A percentile compares a stretch with the other conserved stretches of the same genome.
phyloP scores from a whole-genome alignment of 2,888 invertebrate genomes.

The Philaethria dido region DNA sequence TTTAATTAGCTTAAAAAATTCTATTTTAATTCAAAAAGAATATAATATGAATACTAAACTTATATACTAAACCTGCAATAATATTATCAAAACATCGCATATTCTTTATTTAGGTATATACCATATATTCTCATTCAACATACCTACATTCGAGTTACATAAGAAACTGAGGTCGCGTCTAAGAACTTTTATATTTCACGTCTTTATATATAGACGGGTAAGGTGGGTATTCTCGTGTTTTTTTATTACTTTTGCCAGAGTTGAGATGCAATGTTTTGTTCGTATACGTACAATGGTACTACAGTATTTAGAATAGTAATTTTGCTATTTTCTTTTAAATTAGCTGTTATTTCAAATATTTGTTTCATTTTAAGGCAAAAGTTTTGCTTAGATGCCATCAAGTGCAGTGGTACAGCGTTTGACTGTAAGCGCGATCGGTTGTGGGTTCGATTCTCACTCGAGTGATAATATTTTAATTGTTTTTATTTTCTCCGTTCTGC shows the following conservation, averaged over 20 bases:
- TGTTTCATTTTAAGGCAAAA: too few species aligned
- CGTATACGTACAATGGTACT: constrained; percentile 26
- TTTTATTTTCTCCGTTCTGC: too few species aligned
- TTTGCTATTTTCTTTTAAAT: constrained; percentile 1
- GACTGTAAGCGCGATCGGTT: too few species aligned
- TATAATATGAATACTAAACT: too few species aligned
- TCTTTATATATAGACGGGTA: constrained; percentile 23
- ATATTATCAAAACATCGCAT: constrained; percentile 8
- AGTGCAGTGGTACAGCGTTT: too few species aligned
- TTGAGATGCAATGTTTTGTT: constrained; percentile 30
- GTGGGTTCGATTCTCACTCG: too few species aligned
- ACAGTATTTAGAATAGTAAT: constrained; percentile 1
- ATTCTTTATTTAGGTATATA: constrained; percentile 24
- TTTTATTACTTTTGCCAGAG: constrained; percentile 29
- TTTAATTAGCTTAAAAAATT: too few species aligned
- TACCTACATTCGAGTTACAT: constrained; percentile 42
- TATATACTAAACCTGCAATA: neutral
- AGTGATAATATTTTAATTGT: too few species aligned
- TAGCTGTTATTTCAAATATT: neutral
- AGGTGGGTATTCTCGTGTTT: constrained; percentile 24
- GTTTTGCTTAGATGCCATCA: too few species aligned
- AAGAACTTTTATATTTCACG: neutral
- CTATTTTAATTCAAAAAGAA: too few species aligned
- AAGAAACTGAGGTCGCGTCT: constrained; percentile 44
- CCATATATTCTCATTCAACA: constrained; percentile 27